Evolutionary conservation across 2,113 vertebrate species (phyloP), one percentile per base, ranked within the genome.

Genomic region (Oryzias melastigma): DNA sequence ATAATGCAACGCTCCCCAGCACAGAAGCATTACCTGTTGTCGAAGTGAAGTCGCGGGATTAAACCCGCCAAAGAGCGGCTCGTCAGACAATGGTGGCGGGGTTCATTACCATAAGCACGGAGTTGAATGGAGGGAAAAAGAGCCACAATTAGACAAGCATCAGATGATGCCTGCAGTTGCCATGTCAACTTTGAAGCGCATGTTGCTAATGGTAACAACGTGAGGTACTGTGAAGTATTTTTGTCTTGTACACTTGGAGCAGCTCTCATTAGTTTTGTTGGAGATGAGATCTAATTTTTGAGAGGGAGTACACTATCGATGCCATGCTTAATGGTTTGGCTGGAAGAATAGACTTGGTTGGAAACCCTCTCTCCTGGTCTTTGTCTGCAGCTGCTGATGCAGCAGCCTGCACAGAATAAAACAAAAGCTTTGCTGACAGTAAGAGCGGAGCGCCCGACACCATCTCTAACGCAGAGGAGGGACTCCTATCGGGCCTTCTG

Each of bases 51-150:
- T 60, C 73, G 80, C 61, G 67, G 57, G 72, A 64, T 73, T 75
- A 73, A 69, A 73, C 81, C 58, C 62, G 52, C 24, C 53, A 69
- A 81, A 81, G 70, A 77, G 86, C 81, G 73, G 77, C 79, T 85
- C 57, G 78, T 82, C 77, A 75, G 64, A 77, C 67, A 82, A 82
- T 70, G 81, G 72, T 74, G 70, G 68, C 57, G 52, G 61, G 66
- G 50, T 59, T 51, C 71, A 74, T 82, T 61, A 75, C 55, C 61
- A 73, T 58, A 71, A 79, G 77, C 56, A 57, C 19, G 62, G 73
- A 1, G 35, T 29, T 41, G 51, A 67, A 77, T 44, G 47, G 66
- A 55, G 50, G 51, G 75, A 70, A 58, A 54, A 58, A 27, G 27
- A 7, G 44, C 35, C 12, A 42, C 60, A 71, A 60, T 80, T 54